Conservation (phyloP, 2,888 invertebrate genomes). For the Hymenopus coronatus region DNA sequence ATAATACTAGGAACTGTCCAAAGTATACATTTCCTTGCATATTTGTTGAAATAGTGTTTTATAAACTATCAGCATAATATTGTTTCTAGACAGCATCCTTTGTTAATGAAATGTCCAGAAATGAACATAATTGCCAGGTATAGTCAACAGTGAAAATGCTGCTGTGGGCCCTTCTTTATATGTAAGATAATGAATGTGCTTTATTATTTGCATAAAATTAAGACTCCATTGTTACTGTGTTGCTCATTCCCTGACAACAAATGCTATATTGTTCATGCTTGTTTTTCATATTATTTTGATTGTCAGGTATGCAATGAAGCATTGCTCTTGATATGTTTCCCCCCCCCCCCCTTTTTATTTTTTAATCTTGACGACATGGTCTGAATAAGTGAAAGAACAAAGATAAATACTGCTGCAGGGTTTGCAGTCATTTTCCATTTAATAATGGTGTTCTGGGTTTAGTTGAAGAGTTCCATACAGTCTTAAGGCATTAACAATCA, state of each 20-base stretch:
- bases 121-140: background rate
- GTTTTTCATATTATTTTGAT: background rate
- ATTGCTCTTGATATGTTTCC: background rate
- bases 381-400: background rate
- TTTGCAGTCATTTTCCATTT: background rate
- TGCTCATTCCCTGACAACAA: background rate
- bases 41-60: background rate
- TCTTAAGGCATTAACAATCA: background rate
- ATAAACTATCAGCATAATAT: background rate
- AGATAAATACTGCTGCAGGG: background rate
- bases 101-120: background rate
- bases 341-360: too few species aligned
- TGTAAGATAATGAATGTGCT: background rate
- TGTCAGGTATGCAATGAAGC: background rate
- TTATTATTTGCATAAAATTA: background rate
- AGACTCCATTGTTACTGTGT: background rate
- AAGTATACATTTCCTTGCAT: background rate
- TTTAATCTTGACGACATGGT: background rate
- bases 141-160: background rate
- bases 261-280: background rate
- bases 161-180: background rate
- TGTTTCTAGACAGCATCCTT: background rate
- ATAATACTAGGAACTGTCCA: background rate
- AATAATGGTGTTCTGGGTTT: background rate
- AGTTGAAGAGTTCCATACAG: background rate